These are phyloP conservation scores for Maccullochella peelii DNA, from an alignment of 2,113 vertebrate genomes.

Conservation along the genomic window DNA sequence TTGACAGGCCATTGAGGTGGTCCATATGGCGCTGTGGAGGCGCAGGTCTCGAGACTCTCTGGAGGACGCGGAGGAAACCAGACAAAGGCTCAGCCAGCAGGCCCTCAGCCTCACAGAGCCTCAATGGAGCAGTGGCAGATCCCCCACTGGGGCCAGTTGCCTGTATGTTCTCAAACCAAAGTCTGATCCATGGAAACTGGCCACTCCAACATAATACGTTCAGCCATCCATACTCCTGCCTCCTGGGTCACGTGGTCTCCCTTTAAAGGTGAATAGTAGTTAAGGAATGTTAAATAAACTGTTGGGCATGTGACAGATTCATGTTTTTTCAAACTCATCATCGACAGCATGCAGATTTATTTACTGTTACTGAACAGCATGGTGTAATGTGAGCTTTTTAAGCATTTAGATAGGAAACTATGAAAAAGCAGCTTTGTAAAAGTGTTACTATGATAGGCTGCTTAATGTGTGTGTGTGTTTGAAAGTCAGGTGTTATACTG, in stretches of 20 bases:
- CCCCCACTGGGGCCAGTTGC: constrained; percentile 75
- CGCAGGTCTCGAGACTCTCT: constrained; percentile 65
- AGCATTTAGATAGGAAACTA: not conserved
- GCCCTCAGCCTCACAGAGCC: constrained; percentile 62
- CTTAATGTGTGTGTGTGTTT: not conserved
- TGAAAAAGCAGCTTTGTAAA: not conserved
- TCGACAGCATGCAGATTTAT: not conserved
- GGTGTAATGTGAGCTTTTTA: not conserved
- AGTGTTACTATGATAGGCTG: constrained; percentile 9
- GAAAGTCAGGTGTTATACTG: not conserved
- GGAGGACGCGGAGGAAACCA: constrained; percentile 66
- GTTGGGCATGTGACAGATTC: constrained; percentile 50
- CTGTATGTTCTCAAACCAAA: constrained; percentile 67
- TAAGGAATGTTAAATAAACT: constrained; percentile 67
- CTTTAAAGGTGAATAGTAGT: constrained; percentile 63
- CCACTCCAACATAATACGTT: constrained; percentile 66
- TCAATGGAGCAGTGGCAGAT: constrained; percentile 69
- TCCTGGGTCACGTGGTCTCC: constrained; percentile 50
- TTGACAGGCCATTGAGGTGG: constrained; percentile 74
- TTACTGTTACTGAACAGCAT: not conserved
- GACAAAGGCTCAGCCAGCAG: constrained; percentile 79
- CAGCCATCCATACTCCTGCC: constrained; percentile 75
- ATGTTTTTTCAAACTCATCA: constrained; percentile 31
- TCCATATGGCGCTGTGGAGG: constrained; percentile 74
- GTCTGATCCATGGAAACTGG: constrained; percentile 74